phyloP scores from a whole-genome alignment of 2,888 invertebrate species.

The Microplitis manilae region DNA sequence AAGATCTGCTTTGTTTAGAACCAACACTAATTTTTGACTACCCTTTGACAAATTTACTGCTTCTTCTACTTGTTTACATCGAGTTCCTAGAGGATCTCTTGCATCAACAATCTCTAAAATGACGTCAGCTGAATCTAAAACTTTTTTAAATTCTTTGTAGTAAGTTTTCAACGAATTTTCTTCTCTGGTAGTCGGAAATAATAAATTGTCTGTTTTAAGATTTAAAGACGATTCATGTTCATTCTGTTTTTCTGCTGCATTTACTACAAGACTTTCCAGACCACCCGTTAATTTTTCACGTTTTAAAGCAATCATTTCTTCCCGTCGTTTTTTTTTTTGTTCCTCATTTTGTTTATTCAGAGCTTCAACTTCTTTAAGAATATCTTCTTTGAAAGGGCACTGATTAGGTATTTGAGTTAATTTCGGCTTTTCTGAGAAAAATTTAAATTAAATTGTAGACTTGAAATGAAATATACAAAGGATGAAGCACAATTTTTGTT shows the following conservation, averaged over 20 bases:
- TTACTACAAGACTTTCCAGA: slow-evolving; percentile 68
- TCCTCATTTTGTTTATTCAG: slow-evolving; percentile 81
- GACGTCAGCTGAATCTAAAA: slow-evolving; percentile 94
- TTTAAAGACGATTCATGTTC: slow-evolving; percentile 51
- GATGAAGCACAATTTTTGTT: no score
- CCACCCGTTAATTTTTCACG: slow-evolving; percentile 77
- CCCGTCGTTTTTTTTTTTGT: slow-evolving; percentile 75
- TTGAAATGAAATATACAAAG: neutral
- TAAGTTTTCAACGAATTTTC: slow-evolving; percentile 91
- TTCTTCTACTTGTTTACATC: slow-evolving; percentile 84
- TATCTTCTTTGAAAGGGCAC: slow-evolving; percentile 96
- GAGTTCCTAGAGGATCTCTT: slow-evolving; percentile 90
- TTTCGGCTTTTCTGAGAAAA: slow-evolving; percentile 70
- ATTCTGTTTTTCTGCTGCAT: slow-evolving; percentile 60
- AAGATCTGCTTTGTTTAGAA: slow-evolving; percentile 97
- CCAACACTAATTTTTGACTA: slow-evolving; percentile 91
- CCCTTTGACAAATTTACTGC: slow-evolving; percentile 83
- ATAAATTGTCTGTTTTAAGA: neutral
- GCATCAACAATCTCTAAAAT: slow-evolving; percentile 96
- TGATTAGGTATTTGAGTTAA: slow-evolving; percentile 91
- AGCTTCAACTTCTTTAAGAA: slow-evolving; percentile 89
- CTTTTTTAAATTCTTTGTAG: slow-evolving; percentile 95
- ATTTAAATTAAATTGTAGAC: slow-evolving; percentile 3
- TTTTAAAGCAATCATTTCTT: slow-evolving; percentile 77
- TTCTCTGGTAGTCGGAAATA: slow-evolving; percentile 68